Percentiles rank a stretch among this genome's conserved stretches.
Evolutionary conservation across 2,797 vertebrate species (phyloP).

Genomic region (Leucoraja ocellata): DNA sequence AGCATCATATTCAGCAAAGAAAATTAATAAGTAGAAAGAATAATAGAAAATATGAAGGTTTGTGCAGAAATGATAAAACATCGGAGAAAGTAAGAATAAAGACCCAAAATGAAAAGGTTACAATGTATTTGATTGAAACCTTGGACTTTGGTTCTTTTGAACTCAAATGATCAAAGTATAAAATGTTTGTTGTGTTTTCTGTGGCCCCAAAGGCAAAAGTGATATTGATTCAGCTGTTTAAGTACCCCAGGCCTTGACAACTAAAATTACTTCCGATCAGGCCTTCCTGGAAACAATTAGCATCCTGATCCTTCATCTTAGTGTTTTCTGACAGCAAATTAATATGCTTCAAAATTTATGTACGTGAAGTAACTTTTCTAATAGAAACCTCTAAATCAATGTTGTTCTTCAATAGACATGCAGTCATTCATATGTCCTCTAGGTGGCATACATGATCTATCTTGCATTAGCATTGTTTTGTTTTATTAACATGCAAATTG

Average conservation of each 20-base stretch:
- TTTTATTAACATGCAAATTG: no score
- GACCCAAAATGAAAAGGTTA: neutral
- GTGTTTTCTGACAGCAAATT: neutral
- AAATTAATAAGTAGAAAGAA: no score
- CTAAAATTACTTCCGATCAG: neutral
- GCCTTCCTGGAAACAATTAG: neutral
- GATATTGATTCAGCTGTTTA: neutral
- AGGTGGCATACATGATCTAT: neutral
- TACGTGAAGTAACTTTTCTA: neutral
- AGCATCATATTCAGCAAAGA: no score
- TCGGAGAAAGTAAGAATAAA: neutral
- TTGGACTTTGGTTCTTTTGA: neutral
- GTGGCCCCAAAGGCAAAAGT: neutral
- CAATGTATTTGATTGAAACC: neutral
- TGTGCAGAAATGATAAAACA: neutral
- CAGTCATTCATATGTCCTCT: neutral
- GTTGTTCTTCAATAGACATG: no score
- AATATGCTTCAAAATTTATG: neutral
- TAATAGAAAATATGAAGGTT: no score
- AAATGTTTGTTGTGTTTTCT: neutral
- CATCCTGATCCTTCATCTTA: neutral
- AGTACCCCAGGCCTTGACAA: neutral
- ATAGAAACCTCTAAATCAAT: neutral
- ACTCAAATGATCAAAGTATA: neutral
- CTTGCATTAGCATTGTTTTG: neutral